Evolutionary conservation across 1,140 invertebrate species (phyloP), one percentile per base, ranked within the genome.

Genomic region (Cydia splendana): DNA sequence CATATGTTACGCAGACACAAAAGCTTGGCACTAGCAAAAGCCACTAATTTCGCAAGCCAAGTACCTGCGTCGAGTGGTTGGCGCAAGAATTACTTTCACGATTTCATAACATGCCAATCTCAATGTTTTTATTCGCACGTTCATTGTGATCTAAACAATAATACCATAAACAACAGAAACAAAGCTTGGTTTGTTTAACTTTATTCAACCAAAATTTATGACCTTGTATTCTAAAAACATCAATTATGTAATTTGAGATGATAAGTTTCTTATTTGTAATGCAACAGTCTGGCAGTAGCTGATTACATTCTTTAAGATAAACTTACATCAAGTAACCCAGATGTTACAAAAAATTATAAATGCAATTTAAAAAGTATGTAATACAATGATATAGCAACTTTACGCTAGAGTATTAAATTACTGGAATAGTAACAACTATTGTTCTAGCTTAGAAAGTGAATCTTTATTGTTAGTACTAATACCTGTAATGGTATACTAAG

Each of bases 21-120:
- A 38, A 38, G 48, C 75, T 76, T 69, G 75, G 38, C 42, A 34
- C 75, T 30, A 76, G 62, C 75, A 28, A 67, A 83, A 83, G 79
- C 77, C 69, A 42, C 45, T 65, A 65, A 30, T 76, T 65, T 82
- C 76, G 51, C 76, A 79, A 79, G 75, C 67, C 65, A 71, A 71
- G 30, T 71, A 7, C 30, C 15, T 18, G 62, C 48, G 24, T 24
- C 65, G 24, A 67, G n/a, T 18, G 48, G 65, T 76, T 69, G 75
- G 65, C 45, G 34, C 75, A 67, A 76, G 62, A 78, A 75, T 73
- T 75, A 85, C 82, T 82, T 84, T 85, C 84, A 71, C 78, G 71
- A 80, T 87, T 82, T 85, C 83, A 82, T 82, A 83, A 87, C 82
- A 78, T 78, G 30, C 34, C 57, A 76, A 71, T 76, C 77, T 79